These are phyloP conservation scores for Agrochola circellaris DNA, from an alignment of 2,888 invertebrate genomes.

Conservation along the genomic window DNA sequence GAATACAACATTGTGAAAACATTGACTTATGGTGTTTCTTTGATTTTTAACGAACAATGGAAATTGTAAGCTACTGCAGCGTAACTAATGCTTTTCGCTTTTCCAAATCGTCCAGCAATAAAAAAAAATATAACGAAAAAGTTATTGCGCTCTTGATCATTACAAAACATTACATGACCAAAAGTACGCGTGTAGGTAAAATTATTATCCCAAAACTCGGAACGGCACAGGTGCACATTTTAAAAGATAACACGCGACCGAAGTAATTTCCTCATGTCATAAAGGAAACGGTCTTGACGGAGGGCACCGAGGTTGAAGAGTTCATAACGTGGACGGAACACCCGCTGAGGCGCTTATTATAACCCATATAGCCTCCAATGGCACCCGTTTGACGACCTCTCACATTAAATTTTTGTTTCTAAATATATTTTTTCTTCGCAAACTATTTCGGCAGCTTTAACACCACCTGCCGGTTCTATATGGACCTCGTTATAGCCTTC, in stretches of 20 bases:
- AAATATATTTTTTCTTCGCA: constrained; percentile 49
- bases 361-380: constrained; percentile 63
- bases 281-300: constrained; percentile 78
- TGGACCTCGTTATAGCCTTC: constrained; percentile 25
- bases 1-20: constrained; percentile 69
- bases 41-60: constrained; percentile 33
- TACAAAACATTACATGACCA: constrained; percentile 23
- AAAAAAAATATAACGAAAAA: neutral
- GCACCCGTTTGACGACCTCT: constrained; percentile 72
- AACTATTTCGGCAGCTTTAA: constrained; percentile 52
- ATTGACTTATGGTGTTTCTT: constrained; percentile 51
- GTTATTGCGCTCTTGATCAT: constrained; percentile 13
- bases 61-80: constrained; percentile 12
- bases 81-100: neutral
- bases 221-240: constrained; percentile 72
- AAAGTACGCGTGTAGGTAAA: constrained; percentile 39
- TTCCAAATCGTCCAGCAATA: neutral
- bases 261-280: constrained; percentile 74
- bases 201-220: constrained; percentile 56
- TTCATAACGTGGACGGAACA: constrained; percentile 75
- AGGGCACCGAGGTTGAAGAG: constrained; percentile 81
- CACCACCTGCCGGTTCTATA: constrained; percentile 50
- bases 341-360: constrained; percentile 76
- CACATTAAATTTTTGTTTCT: constrained; percentile 56
- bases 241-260: constrained; percentile 76